Evolutionary conservation across 2,797 vertebrate species (phyloP).

Genomic region (Dermochelys coriacea): DNA sequence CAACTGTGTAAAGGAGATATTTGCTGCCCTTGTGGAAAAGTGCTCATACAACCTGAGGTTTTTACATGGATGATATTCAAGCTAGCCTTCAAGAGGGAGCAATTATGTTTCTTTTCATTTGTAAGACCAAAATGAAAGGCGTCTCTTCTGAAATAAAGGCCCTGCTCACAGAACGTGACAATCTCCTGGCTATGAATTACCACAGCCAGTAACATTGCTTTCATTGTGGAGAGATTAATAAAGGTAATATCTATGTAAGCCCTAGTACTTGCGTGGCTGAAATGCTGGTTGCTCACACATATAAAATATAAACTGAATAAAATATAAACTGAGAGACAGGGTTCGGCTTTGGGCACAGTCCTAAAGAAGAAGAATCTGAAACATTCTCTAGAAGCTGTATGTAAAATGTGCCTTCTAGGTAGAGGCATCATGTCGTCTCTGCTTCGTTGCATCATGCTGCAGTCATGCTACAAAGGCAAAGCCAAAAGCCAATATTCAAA

Average conservation of each 20-base stretch:
- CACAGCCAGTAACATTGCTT: neutral
- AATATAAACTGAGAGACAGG: constrained; percentile 15
- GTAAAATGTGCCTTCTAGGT: constrained; percentile 51
- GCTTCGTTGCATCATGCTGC: neutral
- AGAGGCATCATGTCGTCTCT: constrained; percentile 46
- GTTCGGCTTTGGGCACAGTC: constrained; percentile 6
- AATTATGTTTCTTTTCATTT: constrained; percentile 20
- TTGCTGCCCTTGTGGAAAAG: neutral
- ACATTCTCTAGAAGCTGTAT: constrained; percentile 50
- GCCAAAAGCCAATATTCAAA: constrained; percentile 52
- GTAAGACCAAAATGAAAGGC: constrained; percentile 23
- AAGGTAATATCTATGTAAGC: neutral
- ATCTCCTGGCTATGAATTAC: constrained; percentile 6
- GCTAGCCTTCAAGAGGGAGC: constrained; percentile 10
- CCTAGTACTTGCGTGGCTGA: constrained; percentile 24
- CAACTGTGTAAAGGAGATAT: neutral
- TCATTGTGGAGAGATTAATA: constrained; percentile 18
- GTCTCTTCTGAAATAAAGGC: constrained; percentile 41
- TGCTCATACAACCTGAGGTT: neutral
- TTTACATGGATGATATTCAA: neutral
- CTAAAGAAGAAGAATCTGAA: constrained; percentile 9
- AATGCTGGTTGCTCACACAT: neutral
- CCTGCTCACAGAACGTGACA: neutral
- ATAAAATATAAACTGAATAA: neutral
- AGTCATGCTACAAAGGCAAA: constrained; percentile 38